Evolutionary conservation across 2,113 vertebrate species (phyloP).

Genomic region (Myodes glareolus): DNA sequence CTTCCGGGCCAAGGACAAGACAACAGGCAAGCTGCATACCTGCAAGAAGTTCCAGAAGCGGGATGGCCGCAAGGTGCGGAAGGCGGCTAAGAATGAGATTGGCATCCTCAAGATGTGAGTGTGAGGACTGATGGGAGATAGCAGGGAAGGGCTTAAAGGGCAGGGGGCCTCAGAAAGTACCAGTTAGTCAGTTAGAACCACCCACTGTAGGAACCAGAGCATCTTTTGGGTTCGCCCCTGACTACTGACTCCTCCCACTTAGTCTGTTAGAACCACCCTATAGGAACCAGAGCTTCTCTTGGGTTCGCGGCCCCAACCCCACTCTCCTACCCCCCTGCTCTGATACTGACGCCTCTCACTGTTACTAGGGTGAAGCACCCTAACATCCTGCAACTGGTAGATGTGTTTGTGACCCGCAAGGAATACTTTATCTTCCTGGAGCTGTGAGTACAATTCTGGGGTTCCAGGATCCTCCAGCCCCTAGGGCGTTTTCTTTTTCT

Average conservation of each 20-base stretch:
- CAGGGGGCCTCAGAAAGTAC: not conserved
- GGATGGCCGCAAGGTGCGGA: conserved; percentile 97
- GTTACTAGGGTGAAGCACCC: conserved; percentile 95
- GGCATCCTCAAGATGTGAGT: conserved; percentile 98
- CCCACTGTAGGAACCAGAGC: not conserved
- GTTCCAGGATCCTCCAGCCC: conserved; percentile 27
- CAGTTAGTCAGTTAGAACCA: not conserved
- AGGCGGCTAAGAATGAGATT: conserved; percentile 98
- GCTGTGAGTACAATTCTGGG: conserved; percentile 91
- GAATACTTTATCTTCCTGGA: conserved; percentile 99
- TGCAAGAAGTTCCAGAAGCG: conserved; percentile 99
- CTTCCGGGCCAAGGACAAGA: conserved; percentile 98
- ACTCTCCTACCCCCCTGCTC: not conserved
- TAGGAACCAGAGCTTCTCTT: not conserved
- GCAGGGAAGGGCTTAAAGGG: not conserved
- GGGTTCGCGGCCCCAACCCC: not conserved
- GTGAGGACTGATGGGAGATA: not conserved
- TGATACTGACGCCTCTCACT: conserved; percentile 15
- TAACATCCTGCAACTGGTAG: conserved; percentile 97
- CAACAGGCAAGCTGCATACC: conserved; percentile 95
- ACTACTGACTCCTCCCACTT: not conserved
- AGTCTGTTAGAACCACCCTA: not conserved
- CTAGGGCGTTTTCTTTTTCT: conserved; percentile 24
- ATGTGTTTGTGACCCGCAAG: conserved; percentile 97
- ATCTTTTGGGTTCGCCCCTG: not conserved